These are phyloP conservation scores for Papilio xuthus DNA, from an alignment of 1,140 invertebrate genomes.

Conservation along the genomic window DNA sequence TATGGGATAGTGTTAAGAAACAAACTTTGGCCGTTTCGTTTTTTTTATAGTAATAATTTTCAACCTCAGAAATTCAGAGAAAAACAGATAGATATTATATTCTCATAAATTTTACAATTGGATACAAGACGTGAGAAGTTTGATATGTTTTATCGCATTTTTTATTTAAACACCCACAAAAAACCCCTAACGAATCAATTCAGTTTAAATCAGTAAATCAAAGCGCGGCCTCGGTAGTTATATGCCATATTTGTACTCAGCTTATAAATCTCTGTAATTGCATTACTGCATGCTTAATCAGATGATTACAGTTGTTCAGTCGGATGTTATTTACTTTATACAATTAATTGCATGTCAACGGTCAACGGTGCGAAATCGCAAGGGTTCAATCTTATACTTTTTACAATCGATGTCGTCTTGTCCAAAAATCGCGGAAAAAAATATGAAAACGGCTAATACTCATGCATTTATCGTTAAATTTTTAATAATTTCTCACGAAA, in stretches of 20 bases:
- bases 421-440: too few species aligned
- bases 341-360: conserved; percentile 26
- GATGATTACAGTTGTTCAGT: conserved; percentile 33
- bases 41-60: not conserved
- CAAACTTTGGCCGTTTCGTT: not conserved
- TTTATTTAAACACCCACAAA: not conserved
- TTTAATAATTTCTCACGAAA: too few species aligned
- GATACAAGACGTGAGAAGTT: not conserved
- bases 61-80: not conserved
- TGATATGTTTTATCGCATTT: not conserved
- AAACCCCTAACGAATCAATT: conserved; percentile 11
- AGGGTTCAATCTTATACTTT: not conserved
- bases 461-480: too few species aligned
- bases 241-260: conserved; percentile 1
- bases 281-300: conserved; percentile 33
- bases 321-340: conserved; percentile 32
- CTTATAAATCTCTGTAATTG: conserved; percentile 35
- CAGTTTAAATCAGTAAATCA: not conserved
- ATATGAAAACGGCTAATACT: too few species aligned
- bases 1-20: not conserved
- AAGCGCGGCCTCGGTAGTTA: conserved; percentile 14
- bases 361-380: conserved; percentile 5
- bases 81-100: not conserved
- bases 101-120: not conserved
- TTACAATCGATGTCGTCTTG: too few species aligned